These are phyloP conservation scores for Sinocyclocheilus maitianheensis DNA, from an alignment of 2,113 vertebrate genomes.

Conservation along the genomic window DNA sequence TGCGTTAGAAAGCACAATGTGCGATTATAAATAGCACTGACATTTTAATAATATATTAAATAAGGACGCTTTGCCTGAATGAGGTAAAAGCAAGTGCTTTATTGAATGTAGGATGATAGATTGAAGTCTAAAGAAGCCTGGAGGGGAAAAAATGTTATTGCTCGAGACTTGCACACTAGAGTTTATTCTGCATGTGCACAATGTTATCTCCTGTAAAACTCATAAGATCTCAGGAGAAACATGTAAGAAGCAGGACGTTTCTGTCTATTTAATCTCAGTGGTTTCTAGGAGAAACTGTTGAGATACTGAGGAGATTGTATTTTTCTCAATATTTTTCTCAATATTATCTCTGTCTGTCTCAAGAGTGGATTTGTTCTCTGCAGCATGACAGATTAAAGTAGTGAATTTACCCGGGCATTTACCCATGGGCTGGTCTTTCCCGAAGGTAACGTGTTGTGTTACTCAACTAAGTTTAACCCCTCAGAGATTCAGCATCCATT, in stretches of 20 bases:
- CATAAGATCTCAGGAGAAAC: background rate
- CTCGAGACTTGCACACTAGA: background rate
- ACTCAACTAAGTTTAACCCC: background rate
- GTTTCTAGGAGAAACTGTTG: background rate
- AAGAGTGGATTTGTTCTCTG: background rate
- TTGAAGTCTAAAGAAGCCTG: background rate
- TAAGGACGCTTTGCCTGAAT: background rate
- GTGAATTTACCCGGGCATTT: background rate
- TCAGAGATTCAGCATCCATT: constrained; percentile 8
- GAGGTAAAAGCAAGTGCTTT: background rate
- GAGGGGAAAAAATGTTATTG: background rate
- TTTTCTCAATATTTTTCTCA: too few species aligned
- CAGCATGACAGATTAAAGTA: background rate
- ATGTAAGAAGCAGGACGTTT: background rate
- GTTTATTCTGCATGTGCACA: background rate
- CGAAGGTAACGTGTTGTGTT: background rate
- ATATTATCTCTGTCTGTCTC: too few species aligned
- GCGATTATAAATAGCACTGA: constrained; percentile 17
- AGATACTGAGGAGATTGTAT: too few species aligned
- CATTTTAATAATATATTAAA: constrained; percentile 9
- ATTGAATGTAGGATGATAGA: constrained; percentile 2
- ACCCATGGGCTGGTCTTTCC: background rate
- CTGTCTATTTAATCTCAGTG: background rate
- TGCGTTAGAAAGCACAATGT: background rate
- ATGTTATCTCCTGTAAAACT: background rate